A percentile compares a stretch with the other conserved stretches of the same genome.
These are phyloP conservation scores for Connochaetes taurinus DNA, from an alignment of 2,113 vertebrate genomes.

Conservation along the genomic window DNA sequence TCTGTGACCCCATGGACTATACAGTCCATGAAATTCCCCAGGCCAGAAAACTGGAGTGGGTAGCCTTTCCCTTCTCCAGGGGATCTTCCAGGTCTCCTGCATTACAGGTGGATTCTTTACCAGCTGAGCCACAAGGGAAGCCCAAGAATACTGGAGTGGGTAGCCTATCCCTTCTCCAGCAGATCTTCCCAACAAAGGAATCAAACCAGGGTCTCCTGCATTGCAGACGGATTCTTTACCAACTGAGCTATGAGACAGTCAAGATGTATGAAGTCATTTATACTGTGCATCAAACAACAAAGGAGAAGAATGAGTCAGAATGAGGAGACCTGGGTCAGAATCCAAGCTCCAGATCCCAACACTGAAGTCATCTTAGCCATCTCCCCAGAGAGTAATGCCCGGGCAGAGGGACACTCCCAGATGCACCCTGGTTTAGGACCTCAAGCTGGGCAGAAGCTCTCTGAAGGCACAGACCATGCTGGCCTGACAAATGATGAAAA, in stretches of 20 bases:
- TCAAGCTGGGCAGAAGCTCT: too few relatives aligned
- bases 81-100: background rate
- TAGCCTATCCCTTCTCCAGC: background rate
- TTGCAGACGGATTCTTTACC: background rate
- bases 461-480: background rate
- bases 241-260: background rate
- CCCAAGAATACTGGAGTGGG: background rate
- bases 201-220: background rate
- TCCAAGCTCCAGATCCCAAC: background rate
- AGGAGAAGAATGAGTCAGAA: background rate
- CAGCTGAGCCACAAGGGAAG: background rate
- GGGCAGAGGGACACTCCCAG: background rate
- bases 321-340: background rate
- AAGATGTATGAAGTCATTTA: background rate
- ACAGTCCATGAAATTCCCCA: background rate
- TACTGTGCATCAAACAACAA: accelerated
- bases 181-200: background rate
- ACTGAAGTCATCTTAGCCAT: too few relatives aligned
- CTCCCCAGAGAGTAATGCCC: background rate
- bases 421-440: background rate
- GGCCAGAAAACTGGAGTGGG: background rate
- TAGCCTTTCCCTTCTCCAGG: background rate
- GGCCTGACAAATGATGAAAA: background rate
- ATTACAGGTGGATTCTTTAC: background rate
- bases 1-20: background rate